Base-by-base conservation (phyloP, 2,797 vertebrate species). In the Acanthurus lineatus region DNA sequence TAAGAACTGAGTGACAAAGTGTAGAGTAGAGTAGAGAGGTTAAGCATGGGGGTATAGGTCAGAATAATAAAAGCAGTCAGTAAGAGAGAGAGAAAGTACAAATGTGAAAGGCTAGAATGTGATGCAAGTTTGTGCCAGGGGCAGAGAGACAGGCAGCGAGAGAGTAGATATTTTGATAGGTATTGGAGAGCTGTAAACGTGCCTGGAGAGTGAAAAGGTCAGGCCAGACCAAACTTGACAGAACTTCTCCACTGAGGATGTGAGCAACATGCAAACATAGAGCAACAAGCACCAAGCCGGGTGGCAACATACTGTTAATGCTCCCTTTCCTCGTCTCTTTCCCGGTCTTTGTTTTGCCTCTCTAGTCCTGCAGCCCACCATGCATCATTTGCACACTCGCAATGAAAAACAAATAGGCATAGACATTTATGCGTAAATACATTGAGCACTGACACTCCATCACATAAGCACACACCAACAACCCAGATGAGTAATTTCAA, bases 181-280 rank as follows among this genome's bases (percentile, higher is more conserved):
- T 89, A 89, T 89, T 79, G 89, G 84, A 84, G 84, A 86, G 82
- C 91, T 87, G 91, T 77, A 91, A 89, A 86, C 72, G 64, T 92
- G 88, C 85, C 82, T 63, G 45, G 84, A 84, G 87, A 93, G 73
- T 84, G 89, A 92, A 91, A 95, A 94, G 93, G 92, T 95, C 92
- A 94, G 81, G 74, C 70, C 79, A 86, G 80, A 87, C 83, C 66
- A 89, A 74, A 84, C 88, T 86, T 92, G 89, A 93, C 90, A 92
- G 86, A 77, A 77, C 25, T 76, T 88, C 81, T 78, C 82, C 81
- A 35, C 49, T 10, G 86, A 86, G 84, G 68, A 91, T 92, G 92
- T 92, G 92, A 94, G 89, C 68, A 60, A 88, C 90, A 91, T 94
- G 86, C 90, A 92, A 93, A 92, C 87, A 83, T 57, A 42, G 56